Evolutionary conservation across 2,797 vertebrate species (phyloP).

Genomic region (Zenarchopterus dispar): DNA sequence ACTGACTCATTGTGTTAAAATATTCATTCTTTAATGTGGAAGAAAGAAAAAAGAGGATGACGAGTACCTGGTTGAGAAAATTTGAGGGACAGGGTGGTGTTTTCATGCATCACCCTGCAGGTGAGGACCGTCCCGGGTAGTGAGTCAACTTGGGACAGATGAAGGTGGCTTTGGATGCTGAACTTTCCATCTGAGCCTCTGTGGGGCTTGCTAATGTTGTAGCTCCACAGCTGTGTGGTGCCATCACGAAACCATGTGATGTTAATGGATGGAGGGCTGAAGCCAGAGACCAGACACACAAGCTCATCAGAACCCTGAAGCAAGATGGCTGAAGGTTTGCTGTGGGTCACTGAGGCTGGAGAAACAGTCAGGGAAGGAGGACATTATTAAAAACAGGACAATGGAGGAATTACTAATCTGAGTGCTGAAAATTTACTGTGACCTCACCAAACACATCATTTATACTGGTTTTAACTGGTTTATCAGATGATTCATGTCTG

Average conservation of each 20-base stretch:
- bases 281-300: slow-evolving; percentile 74
- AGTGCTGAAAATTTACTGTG: neutral
- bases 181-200: slow-evolving; percentile 71
- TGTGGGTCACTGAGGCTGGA: slow-evolving; percentile 52
- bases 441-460: slow-evolving; percentile 73
- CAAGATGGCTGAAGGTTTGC: slow-evolving; percentile 59
- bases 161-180: slow-evolving; percentile 67
- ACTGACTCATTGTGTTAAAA: slow-evolving; percentile 1
- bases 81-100: slow-evolving; percentile 38
- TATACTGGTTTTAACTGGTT: slow-evolving; percentile 24
- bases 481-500: slow-evolving; percentile 69
- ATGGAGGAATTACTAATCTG: neutral
- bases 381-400: neutral
- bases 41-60: neutral
- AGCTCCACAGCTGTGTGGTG: slow-evolving; percentile 6
- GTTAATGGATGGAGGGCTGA: slow-evolving; percentile 74
- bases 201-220: slow-evolving; percentile 48
- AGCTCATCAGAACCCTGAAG: slow-evolving; percentile 63
- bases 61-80: slow-evolving; percentile 64
- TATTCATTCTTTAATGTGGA: neutral
- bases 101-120: slow-evolving; percentile 69
- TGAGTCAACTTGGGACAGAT: slow-evolving; percentile 41
- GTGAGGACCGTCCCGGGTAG: slow-evolving; percentile 59
- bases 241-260: slow-evolving; percentile 72
- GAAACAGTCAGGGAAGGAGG: neutral